Evolutionary conservation across 1,140 invertebrate genomes (phyloP).

Genomic region (Palaemon carinicauda): DNA sequence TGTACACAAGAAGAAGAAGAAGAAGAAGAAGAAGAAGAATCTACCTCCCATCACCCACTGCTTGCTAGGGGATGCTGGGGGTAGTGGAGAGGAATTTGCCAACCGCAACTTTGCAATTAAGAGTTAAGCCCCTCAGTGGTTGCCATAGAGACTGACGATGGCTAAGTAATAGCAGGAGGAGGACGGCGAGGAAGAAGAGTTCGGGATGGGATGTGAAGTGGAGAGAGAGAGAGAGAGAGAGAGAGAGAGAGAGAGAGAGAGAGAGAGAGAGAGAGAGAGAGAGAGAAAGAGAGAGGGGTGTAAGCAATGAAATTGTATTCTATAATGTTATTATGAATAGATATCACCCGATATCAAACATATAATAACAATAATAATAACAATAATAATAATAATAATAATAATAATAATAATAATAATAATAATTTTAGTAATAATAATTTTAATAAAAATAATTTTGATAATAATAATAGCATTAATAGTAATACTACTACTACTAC

Average conservation of each 20-base stretch:
- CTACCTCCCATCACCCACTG: not conserved
- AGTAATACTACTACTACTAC: too few species aligned
- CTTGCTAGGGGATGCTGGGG: not conserved
- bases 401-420: too few species aligned
- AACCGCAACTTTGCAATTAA: slow-evolving; percentile 34
- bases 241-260: not conserved
- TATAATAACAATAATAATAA: too few species aligned
- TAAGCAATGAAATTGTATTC: not conserved
- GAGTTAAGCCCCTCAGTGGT: slow-evolving; percentile 24
- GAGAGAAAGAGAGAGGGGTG: not conserved
- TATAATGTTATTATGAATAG: too few species aligned
- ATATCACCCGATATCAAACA: too few species aligned
- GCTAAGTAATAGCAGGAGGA: not conserved
- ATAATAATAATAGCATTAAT: too few species aligned
- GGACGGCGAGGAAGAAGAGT: not conserved
- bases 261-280: not conserved
- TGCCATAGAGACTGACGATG: slow-evolving; percentile 29
- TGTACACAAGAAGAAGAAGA: not conserved
- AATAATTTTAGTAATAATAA: too few species aligned
- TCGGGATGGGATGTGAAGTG: too few species aligned
- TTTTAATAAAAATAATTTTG: too few species aligned
- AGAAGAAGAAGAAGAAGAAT: not conserved
- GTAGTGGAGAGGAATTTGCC: not conserved
- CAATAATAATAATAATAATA: too few species aligned
- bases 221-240: not conserved